Evolutionary conservation across 2,113 vertebrate genomes (phyloP), one percentile per base, ranked within the genome.

Genomic region (Osmerus eperlanus): DNA sequence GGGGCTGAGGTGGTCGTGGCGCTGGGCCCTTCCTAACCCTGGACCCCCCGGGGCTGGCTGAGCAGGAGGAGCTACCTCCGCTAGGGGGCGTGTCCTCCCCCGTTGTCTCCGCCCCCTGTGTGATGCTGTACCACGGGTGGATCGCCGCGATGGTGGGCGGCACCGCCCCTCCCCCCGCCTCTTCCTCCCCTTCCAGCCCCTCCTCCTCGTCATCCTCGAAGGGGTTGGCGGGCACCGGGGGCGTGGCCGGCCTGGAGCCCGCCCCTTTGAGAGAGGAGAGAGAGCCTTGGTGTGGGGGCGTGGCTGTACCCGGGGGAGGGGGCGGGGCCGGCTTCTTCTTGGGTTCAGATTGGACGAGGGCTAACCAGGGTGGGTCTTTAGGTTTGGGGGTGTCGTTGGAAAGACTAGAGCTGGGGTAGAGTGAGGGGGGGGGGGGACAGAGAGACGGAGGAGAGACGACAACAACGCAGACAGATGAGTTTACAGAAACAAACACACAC

Each of bases 71-170:
- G 75, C 82, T 82, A 41, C 74, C 81, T 28, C 52, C 83, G 19
- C 75, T 68, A 0, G 83, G 75, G 25, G 85, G 78, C 0, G 78
- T 61, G 16, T 85, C 85, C 1, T 69, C 65, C 3, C 53, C 79
- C 1, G 82, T 32, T 0, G 74, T 1, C 0, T 91, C 90, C 3
- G 85, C 63, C 0, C 68, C 66, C 64, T 58, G 81, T 1, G 93
- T 95, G 91, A 99, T 99, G 81, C 94, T 88, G 0, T 98, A 99
- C 97, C 97, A 99, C 0, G 97, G 97, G 76, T 99, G 97, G 74
- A 84, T 86, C 4, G 91, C 78, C 67, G 79, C 79, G 13, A 86
- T 51, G 0, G 86, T 32, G 19, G 87, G 4, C 3, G 81, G 82
- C 3, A 80, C 67, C 0, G 64, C 81, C 16, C 41, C 2, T 0